Conservation (phyloP, 2,797 vertebrate genomes). For the Sphaeramia orbicularis region DNA sequence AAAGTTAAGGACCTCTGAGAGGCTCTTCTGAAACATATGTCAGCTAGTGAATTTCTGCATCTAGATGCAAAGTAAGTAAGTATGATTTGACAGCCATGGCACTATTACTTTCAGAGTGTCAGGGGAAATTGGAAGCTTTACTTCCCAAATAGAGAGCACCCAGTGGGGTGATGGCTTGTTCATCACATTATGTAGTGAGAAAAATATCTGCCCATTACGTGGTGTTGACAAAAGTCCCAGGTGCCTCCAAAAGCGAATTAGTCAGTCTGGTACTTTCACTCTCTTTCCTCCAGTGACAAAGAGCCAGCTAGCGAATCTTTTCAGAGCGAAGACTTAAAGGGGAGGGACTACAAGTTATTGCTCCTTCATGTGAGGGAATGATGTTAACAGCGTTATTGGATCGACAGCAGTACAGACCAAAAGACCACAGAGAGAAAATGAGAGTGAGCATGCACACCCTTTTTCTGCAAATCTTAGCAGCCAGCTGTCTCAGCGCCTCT, state of each 20-base stretch:
- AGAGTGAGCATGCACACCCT: conserved; percentile 21
- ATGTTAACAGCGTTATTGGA: conserved; percentile 67
- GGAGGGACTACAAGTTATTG: conserved; percentile 68
- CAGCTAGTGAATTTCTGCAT: conserved; percentile 1
- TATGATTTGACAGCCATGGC: conserved; percentile 50
- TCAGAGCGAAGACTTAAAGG: conserved; percentile 50
- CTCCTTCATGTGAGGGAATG: conserved; percentile 70
- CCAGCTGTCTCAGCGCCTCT: conserved; percentile 69
- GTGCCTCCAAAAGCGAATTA: conserved; percentile 73
- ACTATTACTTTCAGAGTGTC: conserved; percentile 48
- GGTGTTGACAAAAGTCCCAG: conserved; percentile 78
- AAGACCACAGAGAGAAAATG: conserved; percentile 28
- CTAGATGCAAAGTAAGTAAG: conserved; percentile 45
- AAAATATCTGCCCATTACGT: conserved; percentile 66
- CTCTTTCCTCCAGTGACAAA: conserved; percentile 57
- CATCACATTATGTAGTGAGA: conserved; percentile 46
- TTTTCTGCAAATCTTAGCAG: conserved; percentile 53
- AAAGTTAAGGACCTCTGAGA: not conserved
- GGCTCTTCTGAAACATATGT: conserved; percentile 4
- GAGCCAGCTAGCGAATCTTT: conserved; percentile 46
- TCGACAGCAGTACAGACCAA: conserved; percentile 35
- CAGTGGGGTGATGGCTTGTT: conserved; percentile 42
- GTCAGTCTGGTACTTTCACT: conserved; percentile 65
- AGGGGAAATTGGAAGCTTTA: conserved; percentile 56
- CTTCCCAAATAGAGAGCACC: conserved; percentile 48